Evolutionary conservation across 2,113 vertebrate genomes (phyloP).

Genomic region (Psittacula cyanocephala): DNA sequence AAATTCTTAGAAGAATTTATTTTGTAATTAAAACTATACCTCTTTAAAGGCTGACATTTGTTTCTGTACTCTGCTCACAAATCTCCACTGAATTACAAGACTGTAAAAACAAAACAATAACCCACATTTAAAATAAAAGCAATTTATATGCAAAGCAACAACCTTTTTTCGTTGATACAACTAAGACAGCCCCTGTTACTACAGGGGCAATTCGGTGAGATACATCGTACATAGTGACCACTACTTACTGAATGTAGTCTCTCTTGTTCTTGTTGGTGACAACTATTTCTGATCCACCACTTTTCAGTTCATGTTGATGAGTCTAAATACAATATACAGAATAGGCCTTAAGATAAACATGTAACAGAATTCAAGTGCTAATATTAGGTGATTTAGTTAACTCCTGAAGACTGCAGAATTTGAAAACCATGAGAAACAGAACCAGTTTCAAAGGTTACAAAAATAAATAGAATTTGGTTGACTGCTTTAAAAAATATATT

Average conservation of each 20-base stretch:
- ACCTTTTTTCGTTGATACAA: not conserved
- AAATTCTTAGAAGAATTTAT: not conserved
- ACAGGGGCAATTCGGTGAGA: not conserved
- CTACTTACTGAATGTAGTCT: slow-evolving; percentile 95
- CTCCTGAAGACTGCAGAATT: not conserved
- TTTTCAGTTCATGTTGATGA: slow-evolving; percentile 93
- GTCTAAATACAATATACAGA: slow-evolving; percentile 78
- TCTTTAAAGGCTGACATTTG: slow-evolving; percentile 98
- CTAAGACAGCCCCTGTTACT: not conserved
- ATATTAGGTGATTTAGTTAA: not conserved
- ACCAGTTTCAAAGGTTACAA: not conserved
- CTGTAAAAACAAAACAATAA: slow-evolving; percentile 69
- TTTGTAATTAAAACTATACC: slow-evolving; percentile 72
- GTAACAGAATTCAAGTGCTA: not conserved
- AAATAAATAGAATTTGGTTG: not conserved
- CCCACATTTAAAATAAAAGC: not conserved
- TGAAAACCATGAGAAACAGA: not conserved
- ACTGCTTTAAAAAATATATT: not conserved
- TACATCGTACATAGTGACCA: not conserved
- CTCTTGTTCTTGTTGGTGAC: slow-evolving; percentile 94
- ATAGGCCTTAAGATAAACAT: not conserved
- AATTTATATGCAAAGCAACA: not conserved
- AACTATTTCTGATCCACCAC: slow-evolving; percentile 87
- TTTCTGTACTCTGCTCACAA: slow-evolving; percentile 94
- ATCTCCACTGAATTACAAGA: slow-evolving; percentile 98